Evolutionary conservation across 2,113 vertebrate genomes (phyloP).

Genomic region (Melanotaenia duboulayi): DNA sequence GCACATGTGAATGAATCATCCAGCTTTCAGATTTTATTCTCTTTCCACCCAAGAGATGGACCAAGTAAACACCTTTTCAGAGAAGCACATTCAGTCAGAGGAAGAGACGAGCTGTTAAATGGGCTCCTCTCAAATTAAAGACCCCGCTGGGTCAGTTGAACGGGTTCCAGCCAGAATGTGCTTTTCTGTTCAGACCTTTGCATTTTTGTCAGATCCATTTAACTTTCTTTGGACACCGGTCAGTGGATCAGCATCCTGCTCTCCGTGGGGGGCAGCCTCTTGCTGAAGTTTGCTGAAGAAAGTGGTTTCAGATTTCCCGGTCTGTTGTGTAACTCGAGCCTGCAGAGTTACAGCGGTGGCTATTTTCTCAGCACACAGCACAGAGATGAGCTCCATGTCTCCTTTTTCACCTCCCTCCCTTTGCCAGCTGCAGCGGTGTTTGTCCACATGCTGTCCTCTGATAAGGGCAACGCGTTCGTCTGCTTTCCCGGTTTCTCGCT

Average conservation of each 20-base stretch:
- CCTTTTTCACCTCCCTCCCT: conserved; percentile 65
- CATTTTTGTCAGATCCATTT: conserved; percentile 27
- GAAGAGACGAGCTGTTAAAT: not conserved
- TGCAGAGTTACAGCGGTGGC: not conserved
- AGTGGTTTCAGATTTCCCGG: conserved; percentile 12
- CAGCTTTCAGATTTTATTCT: conserved; percentile 25
- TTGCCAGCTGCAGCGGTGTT: conserved; percentile 62
- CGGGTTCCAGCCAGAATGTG: not conserved
- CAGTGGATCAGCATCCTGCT: conserved; percentile 8
- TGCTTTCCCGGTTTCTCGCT: conserved; percentile 9
- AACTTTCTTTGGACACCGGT: not conserved
- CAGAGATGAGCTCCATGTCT: conserved; percentile 63
- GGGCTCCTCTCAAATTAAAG: not conserved
- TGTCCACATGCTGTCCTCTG: conserved; percentile 42
- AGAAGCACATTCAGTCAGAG: not conserved
- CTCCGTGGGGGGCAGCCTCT: not conserved
- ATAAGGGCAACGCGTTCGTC: conserved; percentile 29
- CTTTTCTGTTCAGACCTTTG: conserved; percentile 17
- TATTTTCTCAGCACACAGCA: conserved; percentile 64
- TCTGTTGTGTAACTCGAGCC: conserved; percentile 4
- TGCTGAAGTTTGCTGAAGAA: not conserved
- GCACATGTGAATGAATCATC: conserved; percentile 56
- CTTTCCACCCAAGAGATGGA: conserved; percentile 10
- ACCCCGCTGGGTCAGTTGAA: not conserved
- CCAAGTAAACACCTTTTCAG: conserved; percentile 31